These are phyloP conservation scores for Ophonus ardosiacus DNA, from an alignment of 2,888 invertebrate genomes.

Conservation along the genomic window DNA sequence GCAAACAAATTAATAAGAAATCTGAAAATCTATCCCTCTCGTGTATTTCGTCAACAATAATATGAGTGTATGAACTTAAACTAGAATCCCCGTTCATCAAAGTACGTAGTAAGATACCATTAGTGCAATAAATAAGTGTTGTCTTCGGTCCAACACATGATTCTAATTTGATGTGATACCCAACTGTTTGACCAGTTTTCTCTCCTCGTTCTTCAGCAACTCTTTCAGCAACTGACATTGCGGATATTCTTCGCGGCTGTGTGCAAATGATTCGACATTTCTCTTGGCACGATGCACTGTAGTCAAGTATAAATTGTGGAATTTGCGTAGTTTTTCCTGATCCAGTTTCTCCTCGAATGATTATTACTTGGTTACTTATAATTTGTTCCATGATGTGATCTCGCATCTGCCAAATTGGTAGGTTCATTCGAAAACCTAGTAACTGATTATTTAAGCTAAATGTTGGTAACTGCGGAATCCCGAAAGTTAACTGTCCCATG, in stretches of 20 bases:
- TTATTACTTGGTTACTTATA: constrained; percentile 82
- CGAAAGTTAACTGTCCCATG: constrained; percentile 67
- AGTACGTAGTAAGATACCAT: constrained; percentile 91
- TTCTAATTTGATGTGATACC: constrained; percentile 95
- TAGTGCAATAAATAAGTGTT: constrained; percentile 93
- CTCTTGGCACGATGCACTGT: constrained; percentile 79
- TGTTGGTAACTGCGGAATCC: constrained; percentile 67
- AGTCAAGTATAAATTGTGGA: constrained; percentile 94
- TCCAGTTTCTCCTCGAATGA: constrained; percentile 91
- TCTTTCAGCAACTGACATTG: constrained; percentile 92
- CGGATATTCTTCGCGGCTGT: constrained; percentile 94
- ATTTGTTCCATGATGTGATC: constrained; percentile 83
- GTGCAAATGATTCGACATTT: constrained; percentile 93
- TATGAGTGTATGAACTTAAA: constrained; percentile 86
- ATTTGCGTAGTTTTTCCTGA: constrained; percentile 97
- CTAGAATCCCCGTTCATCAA: constrained; percentile 88
- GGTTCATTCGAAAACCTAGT: constrained; percentile 79
- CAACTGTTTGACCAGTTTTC: constrained; percentile 80
- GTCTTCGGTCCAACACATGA: constrained; percentile 89
- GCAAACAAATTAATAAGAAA: constrained; percentile 91
- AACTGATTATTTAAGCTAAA: constrained; percentile 78
- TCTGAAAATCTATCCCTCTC: constrained; percentile 96
- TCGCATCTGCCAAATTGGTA: constrained; percentile 84
- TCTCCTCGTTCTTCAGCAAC: constrained; percentile 83
- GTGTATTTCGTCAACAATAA: constrained; percentile 96